Evolutionary conservation across 2,113 vertebrate genomes (phyloP).

Genomic region (Neolamprologus falcicula): DNA sequence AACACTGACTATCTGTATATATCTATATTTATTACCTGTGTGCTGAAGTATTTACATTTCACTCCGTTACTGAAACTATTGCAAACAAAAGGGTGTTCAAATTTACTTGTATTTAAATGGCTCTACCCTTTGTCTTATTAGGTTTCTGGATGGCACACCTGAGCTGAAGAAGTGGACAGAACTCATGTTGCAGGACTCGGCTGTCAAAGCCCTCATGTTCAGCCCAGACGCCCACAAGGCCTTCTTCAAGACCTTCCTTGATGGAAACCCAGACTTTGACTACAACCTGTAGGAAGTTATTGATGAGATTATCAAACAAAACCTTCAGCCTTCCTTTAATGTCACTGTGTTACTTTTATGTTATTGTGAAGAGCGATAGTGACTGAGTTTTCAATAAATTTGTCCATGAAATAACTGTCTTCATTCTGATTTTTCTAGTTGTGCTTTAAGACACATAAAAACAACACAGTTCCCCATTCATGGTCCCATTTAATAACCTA

Average conservation of each 20-base stretch:
- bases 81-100: background rate
- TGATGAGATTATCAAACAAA: background rate
- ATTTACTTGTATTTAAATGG: background rate
- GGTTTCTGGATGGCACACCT: constrained; percentile 62
- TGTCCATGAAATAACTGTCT: background rate
- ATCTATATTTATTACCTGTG: background rate
- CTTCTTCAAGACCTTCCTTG: constrained; percentile 64
- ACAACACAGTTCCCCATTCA: background rate
- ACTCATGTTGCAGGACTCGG: constrained; percentile 76
- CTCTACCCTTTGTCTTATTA: constrained; percentile 44
- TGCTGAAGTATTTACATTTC: background rate
- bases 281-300: constrained; percentile 68
- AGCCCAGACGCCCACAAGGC: constrained; percentile 52
- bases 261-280: constrained; percentile 78
- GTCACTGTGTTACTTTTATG: background rate
- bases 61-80: background rate
- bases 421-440: background rate
- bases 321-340: background rate
- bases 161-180: constrained; percentile 77
- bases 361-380: background rate
- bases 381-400: background rate
- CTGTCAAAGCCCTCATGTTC: constrained; percentile 66
- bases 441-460: background rate
- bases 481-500: background rate
- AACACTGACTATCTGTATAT: background rate